Conservation (phyloP, 2,113 vertebrate genomes). For the Tautogolabrus adspersus region DNA sequence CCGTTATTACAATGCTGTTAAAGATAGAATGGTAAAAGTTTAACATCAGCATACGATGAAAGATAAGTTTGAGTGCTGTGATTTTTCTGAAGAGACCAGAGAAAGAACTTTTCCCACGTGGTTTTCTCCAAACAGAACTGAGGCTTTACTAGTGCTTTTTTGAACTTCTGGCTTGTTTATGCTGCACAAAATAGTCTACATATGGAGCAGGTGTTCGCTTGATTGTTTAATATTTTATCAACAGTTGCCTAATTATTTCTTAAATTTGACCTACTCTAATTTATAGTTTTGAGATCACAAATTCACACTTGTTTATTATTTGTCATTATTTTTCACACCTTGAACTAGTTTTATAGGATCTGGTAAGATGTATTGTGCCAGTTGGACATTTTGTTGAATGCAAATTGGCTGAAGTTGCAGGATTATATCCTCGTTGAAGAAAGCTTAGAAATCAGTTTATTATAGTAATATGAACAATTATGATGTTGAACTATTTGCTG, state of each 20-base stretch:
- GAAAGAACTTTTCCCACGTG: slow-evolving; percentile 74
- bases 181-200: no score
- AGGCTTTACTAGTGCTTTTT: background rate
- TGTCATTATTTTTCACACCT: background rate
- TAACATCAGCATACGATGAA: slow-evolving; percentile 2
- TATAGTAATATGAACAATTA: no score
- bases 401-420: slow-evolving; percentile 14
- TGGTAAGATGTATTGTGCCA: background rate
- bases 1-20: slow-evolving; percentile 8
- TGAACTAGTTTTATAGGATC: background rate
- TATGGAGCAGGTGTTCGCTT: no score
- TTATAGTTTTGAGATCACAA: no score
- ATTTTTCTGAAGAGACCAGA: slow-evolving; percentile 74
- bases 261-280: no score
- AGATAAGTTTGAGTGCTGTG: slow-evolving; percentile 73
- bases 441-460: no score
- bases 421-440: background rate
- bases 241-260: no score
- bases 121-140: slow-evolving; percentile 28
- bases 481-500: no score
- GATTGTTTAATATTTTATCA: no score
- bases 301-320: no score
- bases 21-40: slow-evolving; percentile 8
- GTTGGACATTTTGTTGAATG: slow-evolving; percentile 8
- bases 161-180: no score